Percentiles rank a stretch among this genome's conserved stretches.
These are phyloP conservation scores for Cirrhinus molitorella DNA, from an alignment of 2,797 vertebrate genomes.

Conservation along the genomic window DNA sequence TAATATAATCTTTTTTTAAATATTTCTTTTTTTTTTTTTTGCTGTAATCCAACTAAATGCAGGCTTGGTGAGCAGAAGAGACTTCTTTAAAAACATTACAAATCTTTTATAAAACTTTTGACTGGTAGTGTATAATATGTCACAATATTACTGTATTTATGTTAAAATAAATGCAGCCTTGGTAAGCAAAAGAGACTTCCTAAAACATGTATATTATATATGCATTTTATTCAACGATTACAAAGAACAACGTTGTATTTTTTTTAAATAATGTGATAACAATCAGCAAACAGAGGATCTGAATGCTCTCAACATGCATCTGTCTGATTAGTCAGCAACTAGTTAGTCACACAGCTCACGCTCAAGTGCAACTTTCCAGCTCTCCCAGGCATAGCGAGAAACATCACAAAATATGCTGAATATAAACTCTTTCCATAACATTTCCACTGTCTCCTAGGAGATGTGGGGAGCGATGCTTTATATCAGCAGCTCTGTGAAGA, in stretches of 20 bases:
- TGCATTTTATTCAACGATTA: background rate
- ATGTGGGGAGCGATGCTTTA: background rate
- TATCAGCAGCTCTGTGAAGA: conserved; percentile 12
- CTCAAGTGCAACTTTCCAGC: background rate
- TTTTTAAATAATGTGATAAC: background rate
- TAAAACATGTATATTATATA: too few species aligned
- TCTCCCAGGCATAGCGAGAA: background rate
- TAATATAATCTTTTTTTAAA: too few species aligned
- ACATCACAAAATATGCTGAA: conserved; percentile 12
- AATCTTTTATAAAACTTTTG: too few species aligned
- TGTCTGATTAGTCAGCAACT: background rate
- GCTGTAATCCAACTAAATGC: too few species aligned
- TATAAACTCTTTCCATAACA: background rate
- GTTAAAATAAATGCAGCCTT: too few species aligned
- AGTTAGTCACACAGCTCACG: background rate
- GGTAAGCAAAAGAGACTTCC: too few species aligned
- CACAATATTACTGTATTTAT: too few species aligned
- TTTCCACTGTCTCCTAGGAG: conserved; percentile 2
- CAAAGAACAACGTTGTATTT: background rate
- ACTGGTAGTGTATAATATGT: too few species aligned
- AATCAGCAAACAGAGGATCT: background rate
- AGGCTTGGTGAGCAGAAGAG: too few species aligned
- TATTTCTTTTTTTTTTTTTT: too few species aligned
- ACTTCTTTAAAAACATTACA: too few species aligned
- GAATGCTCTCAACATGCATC: background rate